Evolutionary conservation across 2,797 vertebrate species (phyloP), one percentile per base, ranked within the genome.

Genomic region (Syngnathus rostellatus): DNA sequence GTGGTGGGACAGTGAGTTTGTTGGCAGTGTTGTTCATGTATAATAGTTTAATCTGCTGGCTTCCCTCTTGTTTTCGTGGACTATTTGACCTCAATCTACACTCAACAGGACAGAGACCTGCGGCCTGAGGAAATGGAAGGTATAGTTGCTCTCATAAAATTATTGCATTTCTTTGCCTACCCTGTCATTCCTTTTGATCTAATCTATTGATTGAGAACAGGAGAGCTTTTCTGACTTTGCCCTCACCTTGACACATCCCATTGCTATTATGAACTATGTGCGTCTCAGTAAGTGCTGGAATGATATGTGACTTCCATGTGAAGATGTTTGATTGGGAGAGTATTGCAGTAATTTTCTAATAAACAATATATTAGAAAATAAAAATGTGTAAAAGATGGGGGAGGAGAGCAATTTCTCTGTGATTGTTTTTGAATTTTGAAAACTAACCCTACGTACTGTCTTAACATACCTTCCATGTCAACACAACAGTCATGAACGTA

Each of bases 61-160:
- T 41, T 14, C 41, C 12, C 17, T 5, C 11, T 1, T 66, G 21
- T 59, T 46, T 41, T 40, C n/a, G 41, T 23, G 19, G 37, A 51
- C 17, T 17, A 39, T 54, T 41, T 39, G 10, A 14, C 21, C 23
- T 5, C 21, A 5, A 39, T 66, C 48, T 71, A 67, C 60, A 31
- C 21, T 58, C 69, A 7, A 14, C 81, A 93, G 92, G 89, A 93
- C 87, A 86, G 92, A 88, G 87, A 91, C 79, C 86, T 93, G 50
- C 86, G 90, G 50, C 92, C 90, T 76, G 92, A 93, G 71, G 92
- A 93, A 77, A 91, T 93, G 79, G 92, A 93, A 91, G 92, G 92
- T 92, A 91, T 70, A 65, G 67, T 78, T 23, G 7, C n/a, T 41
- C 19, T 37, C 19, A 14, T 5, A n/a, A 4, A 23, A 19, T 67